A percentile compares a stretch with the other conserved stretches of the same genome.
phyloP scores from a whole-genome alignment of 2,888 invertebrate species.

The Drosophila melanosoma region DNA sequence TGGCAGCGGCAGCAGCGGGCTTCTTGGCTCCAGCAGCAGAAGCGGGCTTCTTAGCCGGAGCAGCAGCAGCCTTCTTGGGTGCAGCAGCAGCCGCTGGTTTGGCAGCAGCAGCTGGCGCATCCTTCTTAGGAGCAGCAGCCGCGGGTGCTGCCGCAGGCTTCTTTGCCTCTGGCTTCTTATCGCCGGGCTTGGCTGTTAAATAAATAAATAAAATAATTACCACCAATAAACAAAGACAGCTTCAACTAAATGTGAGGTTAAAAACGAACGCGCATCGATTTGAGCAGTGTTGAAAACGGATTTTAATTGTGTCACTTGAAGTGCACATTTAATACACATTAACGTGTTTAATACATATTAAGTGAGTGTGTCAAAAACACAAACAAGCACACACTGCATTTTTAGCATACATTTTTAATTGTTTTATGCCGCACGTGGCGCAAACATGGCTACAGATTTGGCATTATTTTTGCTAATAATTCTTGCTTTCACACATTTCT shows the following conservation, averaged over 20 bases:
- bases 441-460: constrained; percentile 35
- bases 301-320: constrained; percentile 9
- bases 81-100: constrained; percentile 82
- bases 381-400: neutral
- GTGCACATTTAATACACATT: neutral
- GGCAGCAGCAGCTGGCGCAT: constrained; percentile 82
- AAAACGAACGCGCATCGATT: constrained; percentile 40
- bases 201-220: constrained; percentile 61
- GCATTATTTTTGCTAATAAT: constrained; percentile 45
- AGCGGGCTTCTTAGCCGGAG: constrained; percentile 73
- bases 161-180: constrained; percentile 87
- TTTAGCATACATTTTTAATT: constrained; percentile 14
- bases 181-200: constrained; percentile 86
- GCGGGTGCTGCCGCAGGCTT: constrained; percentile 84
- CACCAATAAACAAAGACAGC: constrained; percentile 56
- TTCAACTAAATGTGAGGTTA: constrained; percentile 70
- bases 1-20: constrained; percentile 83
- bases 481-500: constrained; percentile 21
- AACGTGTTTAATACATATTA: neutral
- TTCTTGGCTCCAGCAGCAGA: constrained; percentile 79
- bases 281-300: neutral
- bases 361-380: neutral
- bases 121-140: constrained; percentile 85
- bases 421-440: constrained; percentile 69
- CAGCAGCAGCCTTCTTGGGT: constrained; percentile 75